A percentile compares a stretch with the other conserved stretches of the same genome.
These are phyloP conservation scores for Cyrtodaria siliqua DNA, from an alignment of 2,888 invertebrate species.

Conservation along the genomic window DNA sequence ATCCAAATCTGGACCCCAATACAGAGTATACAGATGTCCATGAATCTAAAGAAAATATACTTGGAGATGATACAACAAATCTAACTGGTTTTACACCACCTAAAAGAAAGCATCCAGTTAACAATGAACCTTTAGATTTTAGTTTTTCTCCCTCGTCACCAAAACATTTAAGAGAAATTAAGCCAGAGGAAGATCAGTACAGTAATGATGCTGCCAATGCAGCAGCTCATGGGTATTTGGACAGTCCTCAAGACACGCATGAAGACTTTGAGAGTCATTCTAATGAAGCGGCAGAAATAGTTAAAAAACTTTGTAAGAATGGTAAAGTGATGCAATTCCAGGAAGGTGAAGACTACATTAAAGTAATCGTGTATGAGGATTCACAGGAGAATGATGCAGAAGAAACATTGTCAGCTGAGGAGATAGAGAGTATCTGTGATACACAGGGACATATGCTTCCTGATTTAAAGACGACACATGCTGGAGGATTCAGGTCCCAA, in stretches of 20 bases:
- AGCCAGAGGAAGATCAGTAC: not conserved
- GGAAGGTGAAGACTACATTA: conserved; percentile 59
- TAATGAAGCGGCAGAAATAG: conserved; percentile 57
- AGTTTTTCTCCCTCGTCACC: not conserved
- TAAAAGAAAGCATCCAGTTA: not conserved
- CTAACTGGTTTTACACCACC: not conserved
- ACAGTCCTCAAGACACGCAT: not conserved
- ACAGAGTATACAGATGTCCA: no score
- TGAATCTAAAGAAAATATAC: no score
- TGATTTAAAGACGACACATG: no score
- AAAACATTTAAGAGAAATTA: not conserved
- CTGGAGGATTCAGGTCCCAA: not conserved
- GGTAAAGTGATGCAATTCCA: conserved; percentile 59
- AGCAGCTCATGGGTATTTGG: not conserved
- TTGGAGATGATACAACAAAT: not conserved
- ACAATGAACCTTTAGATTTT: not conserved
- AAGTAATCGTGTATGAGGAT: conserved; percentile 63
- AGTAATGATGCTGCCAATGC: not conserved
- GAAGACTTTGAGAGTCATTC: conserved; percentile 7
- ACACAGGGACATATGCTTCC: conserved; percentile 1
- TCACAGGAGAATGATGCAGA: conserved; percentile 44
- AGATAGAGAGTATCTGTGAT: conserved; percentile 27
- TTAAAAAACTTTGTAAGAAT: conserved; percentile 58
- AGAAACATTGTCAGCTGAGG: conserved; percentile 35
- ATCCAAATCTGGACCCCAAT: no score